Evolutionary conservation across 2,888 invertebrate genomes (phyloP), one percentile per base, ranked within the genome.

Genomic region (Elysia crispata): DNA sequence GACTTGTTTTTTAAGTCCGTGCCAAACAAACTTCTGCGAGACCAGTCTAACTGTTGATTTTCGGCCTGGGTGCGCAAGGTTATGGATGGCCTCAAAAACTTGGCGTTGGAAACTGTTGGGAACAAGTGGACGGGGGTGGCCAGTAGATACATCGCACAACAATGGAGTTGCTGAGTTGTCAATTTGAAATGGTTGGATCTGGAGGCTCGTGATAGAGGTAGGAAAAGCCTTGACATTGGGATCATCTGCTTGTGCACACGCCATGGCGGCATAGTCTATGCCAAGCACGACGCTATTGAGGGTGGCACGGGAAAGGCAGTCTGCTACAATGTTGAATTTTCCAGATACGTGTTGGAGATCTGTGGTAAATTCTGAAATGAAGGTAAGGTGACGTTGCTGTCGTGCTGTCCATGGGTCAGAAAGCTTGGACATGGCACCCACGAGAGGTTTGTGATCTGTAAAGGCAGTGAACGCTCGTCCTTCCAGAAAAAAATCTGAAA

Each of bases 11-110:
- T 28, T 25, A 8, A 66, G 25, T 6, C 67, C 67, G 18, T 66
- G 67, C 67, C 67, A 66, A 66, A 66, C 23, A 28, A 66, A 66
- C 31, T 25, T 66, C 18, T 66, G 67, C 18, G 67, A 1, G 28
- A 66, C 30, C 1, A 66, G 67, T 28, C 25, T 66, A 3, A 66
- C 67, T 1, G 67, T 66, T 66, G 67, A n/a, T 66, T 66, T 66
- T 6, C 31, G 20, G 6, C 67, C 67, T 66, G 67, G 30, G 31
- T 66, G 25, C 18, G 67, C 20, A 28, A 66, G 67, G 67, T 66
- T 66, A 18, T 66, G 67, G 5, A 66, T 66, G 6, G 25, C 25
- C 6, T 66, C 25, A 66, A 66, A 66, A 1, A 66, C 31, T 66
- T 66, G 67, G 1, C 67, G 18, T 28, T 66, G 67, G 25, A 66